Conservation (phyloP, 2,888 invertebrate species). For the Eugnorisma glareosa region DNA sequence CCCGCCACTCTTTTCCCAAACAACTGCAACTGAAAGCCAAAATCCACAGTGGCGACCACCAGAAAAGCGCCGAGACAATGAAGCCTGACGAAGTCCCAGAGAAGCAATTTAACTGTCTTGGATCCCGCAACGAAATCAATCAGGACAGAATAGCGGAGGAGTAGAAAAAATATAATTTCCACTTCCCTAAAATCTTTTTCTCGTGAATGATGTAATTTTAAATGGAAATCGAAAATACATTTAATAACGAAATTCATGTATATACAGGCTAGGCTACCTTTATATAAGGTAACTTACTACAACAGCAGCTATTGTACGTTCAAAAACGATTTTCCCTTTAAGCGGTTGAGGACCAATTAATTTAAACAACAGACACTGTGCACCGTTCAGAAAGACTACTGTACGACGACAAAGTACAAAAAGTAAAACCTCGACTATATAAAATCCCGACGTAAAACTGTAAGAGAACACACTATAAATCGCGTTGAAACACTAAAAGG, state of each 20-base stretch:
- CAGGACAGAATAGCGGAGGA: too few species aligned
- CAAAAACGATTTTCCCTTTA: neutral
- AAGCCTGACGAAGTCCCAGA: too few species aligned
- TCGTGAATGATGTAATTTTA: neutral
- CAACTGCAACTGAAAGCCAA: too few species aligned
- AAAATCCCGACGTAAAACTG: conserved; percentile 47
- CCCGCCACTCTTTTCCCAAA: too few species aligned
- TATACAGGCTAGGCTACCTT: neutral
- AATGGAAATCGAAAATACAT: neutral
- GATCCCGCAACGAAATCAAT: too few species aligned
- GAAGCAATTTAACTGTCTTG: too few species aligned
- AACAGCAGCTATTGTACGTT: neutral
- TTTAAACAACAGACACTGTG: conserved; percentile 11
- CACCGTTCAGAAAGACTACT: neutral
- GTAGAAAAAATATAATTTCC: too few species aligned
- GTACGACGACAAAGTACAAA: conserved; percentile 7
- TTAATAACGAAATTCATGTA: neutral
- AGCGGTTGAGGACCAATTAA: conserved; percentile 10
- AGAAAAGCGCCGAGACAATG: too few species aligned
- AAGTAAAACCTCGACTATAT: conserved; percentile 30
- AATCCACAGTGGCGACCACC: too few species aligned
- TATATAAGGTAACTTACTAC: neutral
- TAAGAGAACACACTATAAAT: conserved; percentile 53
- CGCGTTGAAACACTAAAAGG: conserved; percentile 32
- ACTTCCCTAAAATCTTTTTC: too few species aligned